Conservation (phyloP, 2,113 vertebrate species). For the Glareola pratincola region DNA sequence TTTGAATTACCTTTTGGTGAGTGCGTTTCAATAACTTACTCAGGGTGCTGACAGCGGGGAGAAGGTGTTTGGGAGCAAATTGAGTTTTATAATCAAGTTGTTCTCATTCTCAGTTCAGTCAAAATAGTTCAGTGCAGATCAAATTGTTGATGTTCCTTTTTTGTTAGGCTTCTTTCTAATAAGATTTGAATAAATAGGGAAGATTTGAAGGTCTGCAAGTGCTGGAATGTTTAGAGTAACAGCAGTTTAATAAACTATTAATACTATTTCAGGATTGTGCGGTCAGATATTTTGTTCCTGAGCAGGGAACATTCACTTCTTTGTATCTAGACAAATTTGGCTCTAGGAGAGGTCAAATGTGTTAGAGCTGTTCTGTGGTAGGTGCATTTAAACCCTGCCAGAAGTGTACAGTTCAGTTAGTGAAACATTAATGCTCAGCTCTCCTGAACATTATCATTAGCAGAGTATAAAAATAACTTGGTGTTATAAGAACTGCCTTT, state of each 20-base stretch:
- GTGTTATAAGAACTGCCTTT: neutral
- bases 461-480: neutral
- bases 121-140: neutral
- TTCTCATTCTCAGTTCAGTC: neutral
- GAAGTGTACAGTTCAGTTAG: neutral
- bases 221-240: neutral
- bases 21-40: conserved; percentile 14
- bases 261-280: neutral
- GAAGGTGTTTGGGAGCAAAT: neutral
- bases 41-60: neutral
- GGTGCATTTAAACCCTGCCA: neutral
- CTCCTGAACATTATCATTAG: neutral
- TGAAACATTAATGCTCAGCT: conserved; percentile 11
- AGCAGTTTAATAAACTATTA: neutral
- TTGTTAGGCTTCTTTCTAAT: neutral
- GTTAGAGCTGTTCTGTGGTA: neutral
- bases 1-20: conserved; percentile 97
- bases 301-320: neutral
- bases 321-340: neutral
- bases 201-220: neutral
- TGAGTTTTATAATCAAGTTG: neutral
- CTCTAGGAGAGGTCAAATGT: neutral
- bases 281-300: neutral
- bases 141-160: neutral
- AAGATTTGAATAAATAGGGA: neutral